Evolutionary conservation across 2,113 vertebrate species (phyloP).

Genomic region (Cololabis saira): DNA sequence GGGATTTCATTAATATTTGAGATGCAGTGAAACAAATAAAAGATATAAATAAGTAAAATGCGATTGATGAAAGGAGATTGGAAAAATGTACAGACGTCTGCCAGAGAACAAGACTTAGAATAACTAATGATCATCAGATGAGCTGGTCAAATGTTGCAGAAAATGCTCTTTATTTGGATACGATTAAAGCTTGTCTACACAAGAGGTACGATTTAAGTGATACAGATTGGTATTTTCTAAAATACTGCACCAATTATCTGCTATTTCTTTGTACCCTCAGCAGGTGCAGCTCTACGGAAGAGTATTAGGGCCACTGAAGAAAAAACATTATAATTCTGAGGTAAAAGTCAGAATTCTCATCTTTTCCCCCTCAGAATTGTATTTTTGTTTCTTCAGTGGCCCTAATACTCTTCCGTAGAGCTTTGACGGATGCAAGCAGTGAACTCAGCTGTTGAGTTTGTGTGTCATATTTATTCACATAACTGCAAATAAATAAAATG

Average conservation of each 20-base stretch:
- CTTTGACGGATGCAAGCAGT: not conserved
- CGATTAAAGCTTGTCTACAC: not conserved
- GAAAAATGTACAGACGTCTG: constrained; percentile 15
- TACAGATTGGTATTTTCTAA: not conserved
- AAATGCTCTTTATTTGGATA: not conserved
- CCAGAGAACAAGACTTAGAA: constrained; percentile 21
- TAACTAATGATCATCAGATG: constrained; percentile 1
- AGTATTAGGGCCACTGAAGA: no score
- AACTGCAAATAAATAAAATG: not conserved
- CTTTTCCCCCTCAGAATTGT: no score
- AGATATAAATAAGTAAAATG: constrained; percentile 10
- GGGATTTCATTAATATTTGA: constrained; percentile 39
- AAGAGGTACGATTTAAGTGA: not conserved
- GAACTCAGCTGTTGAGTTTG: not conserved
- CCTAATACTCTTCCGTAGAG: no score
- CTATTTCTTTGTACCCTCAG: not conserved
- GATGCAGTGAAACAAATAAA: constrained; percentile 25
- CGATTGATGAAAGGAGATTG: constrained; percentile 17
- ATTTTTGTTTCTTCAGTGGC: no score
- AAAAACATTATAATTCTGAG: no score
- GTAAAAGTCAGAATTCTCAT: no score
- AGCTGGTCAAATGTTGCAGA: constrained; percentile 13
- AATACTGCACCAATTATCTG: not conserved
- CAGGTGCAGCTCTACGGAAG: no score
- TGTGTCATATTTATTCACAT: not conserved